Conservation (phyloP, 2,113 vertebrate species). For the Sisor rabdophorus region DNA sequence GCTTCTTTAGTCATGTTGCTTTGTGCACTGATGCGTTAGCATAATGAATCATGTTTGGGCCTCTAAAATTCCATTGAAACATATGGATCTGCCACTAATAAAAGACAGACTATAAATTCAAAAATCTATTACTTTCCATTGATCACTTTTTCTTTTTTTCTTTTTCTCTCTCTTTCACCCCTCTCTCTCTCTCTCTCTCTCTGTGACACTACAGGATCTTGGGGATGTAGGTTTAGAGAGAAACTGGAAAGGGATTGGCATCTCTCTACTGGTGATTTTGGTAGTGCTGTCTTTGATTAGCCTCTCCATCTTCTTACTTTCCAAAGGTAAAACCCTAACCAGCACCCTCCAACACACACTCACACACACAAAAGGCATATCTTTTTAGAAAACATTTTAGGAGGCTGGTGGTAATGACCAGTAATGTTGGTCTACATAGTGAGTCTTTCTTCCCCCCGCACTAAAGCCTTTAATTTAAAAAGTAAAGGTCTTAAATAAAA, state of each 20-base stretch:
- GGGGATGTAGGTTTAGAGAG: constrained; percentile 79
- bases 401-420: neutral
- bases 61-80: neutral
- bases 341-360: neutral
- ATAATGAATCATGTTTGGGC: too few species aligned
- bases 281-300: constrained; percentile 89
- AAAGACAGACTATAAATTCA: neutral
- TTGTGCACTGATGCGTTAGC: too few species aligned
- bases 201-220: constrained; percentile 71
- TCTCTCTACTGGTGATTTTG: constrained; percentile 90
- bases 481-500: neutral
- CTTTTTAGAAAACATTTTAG: too few species aligned
- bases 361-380: neutral
- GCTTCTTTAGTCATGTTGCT: too few species aligned
- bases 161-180: too few species aligned
- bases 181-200: neutral
- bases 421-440: neutral
- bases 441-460: neutral
- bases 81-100: neutral
- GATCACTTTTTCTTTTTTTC: neutral
- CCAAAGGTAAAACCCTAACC: constrained; percentile 71
- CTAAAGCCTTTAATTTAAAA: neutral
- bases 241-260: constrained; percentile 96
- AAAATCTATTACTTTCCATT: too few species aligned
- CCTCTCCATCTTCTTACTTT: constrained; percentile 88